Conservation (phyloP, 2,888 invertebrate species). For the Pelosia muscerda region DNA sequence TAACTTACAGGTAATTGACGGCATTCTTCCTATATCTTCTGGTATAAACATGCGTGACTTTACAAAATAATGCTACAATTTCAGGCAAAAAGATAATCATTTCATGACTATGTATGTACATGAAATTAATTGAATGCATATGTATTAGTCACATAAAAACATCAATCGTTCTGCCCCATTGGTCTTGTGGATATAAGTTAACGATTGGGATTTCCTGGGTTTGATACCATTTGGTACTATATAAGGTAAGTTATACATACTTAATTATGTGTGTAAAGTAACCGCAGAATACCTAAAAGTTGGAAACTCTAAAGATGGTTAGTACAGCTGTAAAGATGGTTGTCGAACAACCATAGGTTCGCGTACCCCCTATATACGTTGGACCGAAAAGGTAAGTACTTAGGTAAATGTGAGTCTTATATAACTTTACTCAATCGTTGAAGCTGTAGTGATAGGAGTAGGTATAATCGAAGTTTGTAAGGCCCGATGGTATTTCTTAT, state of each 20-base stretch:
- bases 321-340: too few species aligned
- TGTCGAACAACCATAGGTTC: too few species aligned
- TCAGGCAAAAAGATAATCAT: not conserved
- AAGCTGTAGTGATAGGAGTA: too few species aligned
- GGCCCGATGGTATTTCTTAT: too few species aligned
- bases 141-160: not conserved
- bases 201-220: not conserved
- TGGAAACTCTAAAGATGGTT: too few species aligned
- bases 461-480: too few species aligned
- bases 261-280: too few species aligned
- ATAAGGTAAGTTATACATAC: not conserved
- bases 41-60: not conserved
- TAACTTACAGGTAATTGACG: not conserved
- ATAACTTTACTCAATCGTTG: too few species aligned
- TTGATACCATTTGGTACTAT: not conserved
- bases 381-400: too few species aligned
- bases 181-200: not conserved
- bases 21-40: not conserved
- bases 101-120: not conserved
- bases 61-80: not conserved
- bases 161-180: not conserved
- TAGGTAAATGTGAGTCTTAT: too few species aligned
- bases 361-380: too few species aligned
- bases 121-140: not conserved
- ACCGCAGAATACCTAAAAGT: too few species aligned